A percentile compares a stretch with the other conserved stretches of the same genome.
phyloP scores from a whole-genome alignment of 2,797 vertebrate genomes.

The Trachurus trachurus region DNA sequence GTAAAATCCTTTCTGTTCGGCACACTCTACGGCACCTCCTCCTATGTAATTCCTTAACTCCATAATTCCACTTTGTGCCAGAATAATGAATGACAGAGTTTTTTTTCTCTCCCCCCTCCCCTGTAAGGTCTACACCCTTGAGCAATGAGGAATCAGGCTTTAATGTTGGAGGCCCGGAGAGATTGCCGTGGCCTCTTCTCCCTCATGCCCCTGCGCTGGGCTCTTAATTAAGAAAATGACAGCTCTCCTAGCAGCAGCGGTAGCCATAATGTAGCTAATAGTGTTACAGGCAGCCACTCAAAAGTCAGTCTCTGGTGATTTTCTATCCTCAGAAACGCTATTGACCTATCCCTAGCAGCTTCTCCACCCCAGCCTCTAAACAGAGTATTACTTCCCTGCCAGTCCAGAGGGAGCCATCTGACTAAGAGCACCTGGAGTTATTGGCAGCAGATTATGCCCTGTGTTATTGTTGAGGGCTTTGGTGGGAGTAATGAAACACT shows the following conservation, averaged over 20 bases:
- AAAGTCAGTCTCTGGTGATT: conserved; percentile 77
- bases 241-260: conserved; percentile 68
- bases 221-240: conserved; percentile 86
- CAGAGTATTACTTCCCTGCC: conserved; percentile 76
- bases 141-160: conserved; percentile 64
- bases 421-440: conserved; percentile 85
- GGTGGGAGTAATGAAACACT: conserved; percentile 78
- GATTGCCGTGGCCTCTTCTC: conserved; percentile 67
- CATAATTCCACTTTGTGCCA: conserved; percentile 88
- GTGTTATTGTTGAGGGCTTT: conserved; percentile 85
- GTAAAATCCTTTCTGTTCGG: conserved; percentile 92
- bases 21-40: conserved; percentile 81
- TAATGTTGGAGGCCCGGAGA: conserved; percentile 63
- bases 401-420: conserved; percentile 78
- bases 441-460: conserved; percentile 82
- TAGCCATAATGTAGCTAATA: conserved; percentile 78
- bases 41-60: conserved; percentile 84
- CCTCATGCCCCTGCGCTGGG: conserved; percentile 51
- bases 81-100: conserved; percentile 91
- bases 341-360: conserved; percentile 76
- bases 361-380: conserved; percentile 76
- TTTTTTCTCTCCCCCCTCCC: conserved; percentile 11
- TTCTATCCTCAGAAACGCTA: conserved; percentile 75
- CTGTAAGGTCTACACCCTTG: conserved; percentile 70
- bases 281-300: conserved; percentile 77